Evolutionary conservation across 2,888 invertebrate species (phyloP), one percentile per base, ranked within the genome.

Genomic region (Tipula confusa): DNA sequence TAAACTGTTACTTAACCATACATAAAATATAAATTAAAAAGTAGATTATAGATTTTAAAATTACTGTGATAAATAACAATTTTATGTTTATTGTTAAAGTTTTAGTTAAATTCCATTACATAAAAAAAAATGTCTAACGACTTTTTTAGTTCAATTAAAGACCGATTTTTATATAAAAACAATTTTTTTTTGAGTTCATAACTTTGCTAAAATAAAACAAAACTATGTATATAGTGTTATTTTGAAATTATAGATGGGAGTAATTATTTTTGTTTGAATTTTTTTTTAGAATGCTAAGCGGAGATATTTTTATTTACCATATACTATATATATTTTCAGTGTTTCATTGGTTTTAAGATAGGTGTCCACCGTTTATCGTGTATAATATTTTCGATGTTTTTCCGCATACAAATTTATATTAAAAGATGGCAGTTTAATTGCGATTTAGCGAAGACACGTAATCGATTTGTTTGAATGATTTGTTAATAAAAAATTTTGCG

Each of bases 1-100:
- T 24, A n/a, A n/a, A n/a, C 64, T 64, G 64, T 64, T 24, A 64
- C 64, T 64, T 24, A 64, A 18, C 43, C 18, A 64, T 64, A 64
- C 64, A 64, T 9, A 64, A 7, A 64, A 5, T 43, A n/a, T 36
- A 31, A 31, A 38, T 43, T 43, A 43, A 43, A 43, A 43, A 43
- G 24, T 13, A 3, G 64, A 9, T 64, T 64, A 24, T 64, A 64
- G 64, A 24, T 64, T 11, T 18, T 64, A 64, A 64, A 64, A 64
- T 18, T 64, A 64, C 64, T 64, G 64, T 64, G 64, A 64, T 64
- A 64, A 64, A 64, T 64, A 64, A 64, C 64, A 24, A 64, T 64
- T 43, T 43, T 43, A n/a, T n/a, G n/a, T 43, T 43, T 36, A 9
- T 5, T 36, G 5, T 36, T 43, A 43, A 43, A n/a, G 2, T n/a